Evolutionary conservation across 1,140 invertebrate species (phyloP).

Genomic region (Agrypnia vestita): DNA sequence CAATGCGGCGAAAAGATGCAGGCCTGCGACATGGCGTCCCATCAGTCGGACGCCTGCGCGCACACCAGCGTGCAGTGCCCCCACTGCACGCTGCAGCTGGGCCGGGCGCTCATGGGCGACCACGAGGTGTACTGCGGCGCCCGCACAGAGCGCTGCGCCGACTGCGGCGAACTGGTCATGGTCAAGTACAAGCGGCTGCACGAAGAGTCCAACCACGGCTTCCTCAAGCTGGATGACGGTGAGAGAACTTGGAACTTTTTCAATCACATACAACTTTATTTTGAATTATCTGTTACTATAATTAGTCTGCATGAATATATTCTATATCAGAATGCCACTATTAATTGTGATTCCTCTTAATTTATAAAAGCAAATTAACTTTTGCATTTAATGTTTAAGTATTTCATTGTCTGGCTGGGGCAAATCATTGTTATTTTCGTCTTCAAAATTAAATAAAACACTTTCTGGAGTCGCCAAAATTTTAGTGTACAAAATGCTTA

Average conservation of each 20-base stretch:
- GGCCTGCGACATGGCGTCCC: conserved; percentile 65
- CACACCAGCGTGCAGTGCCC: conserved; percentile 68
- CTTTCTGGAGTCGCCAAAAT: too few relatives aligned
- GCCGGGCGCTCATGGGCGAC: conserved; percentile 70
- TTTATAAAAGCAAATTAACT: too few relatives aligned
- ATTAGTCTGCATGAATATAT: too few relatives aligned
- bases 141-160: conserved; percentile 75
- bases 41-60: conserved; percentile 66
- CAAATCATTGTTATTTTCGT: too few relatives aligned
- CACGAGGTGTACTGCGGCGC: conserved; percentile 77
- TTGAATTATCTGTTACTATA: too few relatives aligned
- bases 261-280: too few relatives aligned
- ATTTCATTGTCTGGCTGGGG: too few relatives aligned
- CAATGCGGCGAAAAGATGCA: conserved; percentile 67
- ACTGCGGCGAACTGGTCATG: conserved; percentile 77
- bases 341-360: too few relatives aligned
- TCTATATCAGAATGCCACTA: too few relatives aligned
- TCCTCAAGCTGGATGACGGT: conserved; percentile 72
- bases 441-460: too few relatives aligned
- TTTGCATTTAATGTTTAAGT: too few relatives aligned
- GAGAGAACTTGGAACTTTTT: conserved; percentile 28
- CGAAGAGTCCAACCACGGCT: conserved; percentile 73
- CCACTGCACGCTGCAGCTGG: conserved; percentile 75
- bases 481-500: too few relatives aligned
- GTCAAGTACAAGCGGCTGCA: conserved; percentile 75